A percentile compares a stretch with the other conserved stretches of the same genome.
Conservation (phyloP, 1,140 invertebrate genomes). For the roundworm (Caenorhabditis elegans) region DNA sequence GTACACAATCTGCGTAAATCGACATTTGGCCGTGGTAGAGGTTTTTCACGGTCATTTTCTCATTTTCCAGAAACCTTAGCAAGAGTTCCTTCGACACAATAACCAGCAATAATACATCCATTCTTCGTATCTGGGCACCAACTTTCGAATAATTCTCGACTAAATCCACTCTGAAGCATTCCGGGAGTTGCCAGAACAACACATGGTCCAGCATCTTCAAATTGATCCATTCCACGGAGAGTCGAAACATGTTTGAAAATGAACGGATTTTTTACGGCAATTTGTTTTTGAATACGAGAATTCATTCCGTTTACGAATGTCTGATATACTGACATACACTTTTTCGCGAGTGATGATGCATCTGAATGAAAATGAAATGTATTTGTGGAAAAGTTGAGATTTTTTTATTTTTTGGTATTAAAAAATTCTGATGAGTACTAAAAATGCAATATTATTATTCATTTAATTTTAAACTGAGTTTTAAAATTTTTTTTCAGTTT, state of each 20-base stretch:
- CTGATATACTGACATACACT: constrained; percentile 99
- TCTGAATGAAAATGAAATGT: constrained; percentile 68
- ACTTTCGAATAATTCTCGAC: constrained; percentile 92
- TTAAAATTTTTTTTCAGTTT: no score
- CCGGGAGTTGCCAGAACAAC: constrained; percentile 98
- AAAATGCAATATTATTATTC: no score
- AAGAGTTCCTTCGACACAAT: constrained; percentile 96
- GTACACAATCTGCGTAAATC: no score
- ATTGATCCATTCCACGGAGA: constrained; percentile 94
- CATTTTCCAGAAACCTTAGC: constrained; percentile 76
- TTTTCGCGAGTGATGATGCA: constrained; percentile 96
- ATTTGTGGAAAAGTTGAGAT: no score
- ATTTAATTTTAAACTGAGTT: no score
- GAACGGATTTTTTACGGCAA: constrained; percentile 97
- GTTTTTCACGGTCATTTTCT: background rate
- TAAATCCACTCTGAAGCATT: constrained; percentile 99
- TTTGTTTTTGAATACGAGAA: constrained; percentile 89
- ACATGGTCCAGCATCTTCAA: constrained; percentile 97
- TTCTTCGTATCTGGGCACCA: constrained; percentile 98
- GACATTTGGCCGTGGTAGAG: no score
- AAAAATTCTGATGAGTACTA: background rate
- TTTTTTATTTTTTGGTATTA: background rate
- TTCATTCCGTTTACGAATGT: constrained; percentile 99
- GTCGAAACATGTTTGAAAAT: constrained; percentile 98
- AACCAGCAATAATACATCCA: constrained; percentile 96